Evolutionary conservation across 1,140 invertebrate genomes (phyloP).

Genomic region (Rhagoletis zephyria): DNA sequence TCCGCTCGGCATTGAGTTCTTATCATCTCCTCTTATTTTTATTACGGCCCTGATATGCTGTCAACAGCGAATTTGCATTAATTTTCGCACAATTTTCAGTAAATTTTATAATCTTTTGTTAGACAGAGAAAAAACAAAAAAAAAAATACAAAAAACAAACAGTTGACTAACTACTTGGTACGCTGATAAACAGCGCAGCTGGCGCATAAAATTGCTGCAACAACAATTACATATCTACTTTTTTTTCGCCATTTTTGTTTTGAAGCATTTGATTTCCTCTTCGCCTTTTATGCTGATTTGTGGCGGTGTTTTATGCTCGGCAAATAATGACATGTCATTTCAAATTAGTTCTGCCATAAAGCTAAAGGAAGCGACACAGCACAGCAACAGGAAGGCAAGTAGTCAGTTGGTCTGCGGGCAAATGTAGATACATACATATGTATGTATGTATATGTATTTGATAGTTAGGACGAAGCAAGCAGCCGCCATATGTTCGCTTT

Average conservation of each 20-base stretch:
- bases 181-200: neutral
- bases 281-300: neutral
- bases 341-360: slow-evolving; percentile 47
- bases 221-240: neutral
- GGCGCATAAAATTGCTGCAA: neutral
- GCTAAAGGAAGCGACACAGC: slow-evolving; percentile 2
- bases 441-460: neutral
- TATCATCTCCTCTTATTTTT: neutral
- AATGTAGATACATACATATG: neutral
- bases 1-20: neutral
- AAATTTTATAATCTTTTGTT: slow-evolving; percentile 7
- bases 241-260: neutral
- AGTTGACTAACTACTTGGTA: neutral
- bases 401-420: neutral
- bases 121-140: neutral
- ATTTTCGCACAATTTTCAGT: slow-evolving; percentile 14
- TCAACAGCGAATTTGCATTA: slow-evolving; percentile 41
- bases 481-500: too few species aligned
- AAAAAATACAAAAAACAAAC: neutral
- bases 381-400: neutral
- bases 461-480: neutral
- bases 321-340: slow-evolving; percentile 49
- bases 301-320: neutral
- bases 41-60: slow-evolving; percentile 17
- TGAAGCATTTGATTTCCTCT: neutral